Evolutionary conservation across 2,797 vertebrate genomes (phyloP), one percentile per base, ranked within the genome.

Genomic region (Staurois parvus): DNA sequence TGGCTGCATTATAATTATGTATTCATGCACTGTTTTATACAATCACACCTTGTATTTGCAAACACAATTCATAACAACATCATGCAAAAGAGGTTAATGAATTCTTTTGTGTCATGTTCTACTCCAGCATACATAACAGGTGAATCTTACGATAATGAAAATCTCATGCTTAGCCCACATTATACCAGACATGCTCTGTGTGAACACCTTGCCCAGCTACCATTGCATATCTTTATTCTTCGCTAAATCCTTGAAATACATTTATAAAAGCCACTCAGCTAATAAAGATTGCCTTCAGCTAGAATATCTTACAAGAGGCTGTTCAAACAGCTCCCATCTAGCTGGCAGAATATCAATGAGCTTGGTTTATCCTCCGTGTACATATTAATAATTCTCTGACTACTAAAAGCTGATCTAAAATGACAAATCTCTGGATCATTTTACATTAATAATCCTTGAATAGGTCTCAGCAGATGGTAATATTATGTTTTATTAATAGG

Each of bases 221-320:
- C 24, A 6, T 3, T 10, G 28, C 40, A 68, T 24, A 52, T n/a
- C 24, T 79, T 56, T 13, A 77, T 77, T 40, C 56, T 24, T 28
- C 5, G 10, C 12, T n/a, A 52, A 72, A 81, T 70, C 79, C 68
- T 72, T 81, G 68, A 59, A 81, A 26, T 45, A 56, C 48, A 34
- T 37, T 11, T 29, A 72, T 19, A 72, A 72, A 59, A 45, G 24
- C 24, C 48, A 56, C 17, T 34, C 11, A 12, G 34, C 29, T 28
- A 34, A 34, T 19, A 7, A 34, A n/a, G 19, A 69, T 77, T n/a
- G 29, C 66, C 66, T 56, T 70, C 17, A 64, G 75, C 75, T 77
- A 42, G 19, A 21, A 29, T 15, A n/a, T 76, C 73, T 76, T 45
- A 19, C 28, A 34, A 32, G 19, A 69, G 40, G 52, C 83, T 56